Evolutionary conservation across 2,888 invertebrate genomes (phyloP), one percentile per base, ranked within the genome.

Genomic region (Lepeophtheirus nordmannii): DNA sequence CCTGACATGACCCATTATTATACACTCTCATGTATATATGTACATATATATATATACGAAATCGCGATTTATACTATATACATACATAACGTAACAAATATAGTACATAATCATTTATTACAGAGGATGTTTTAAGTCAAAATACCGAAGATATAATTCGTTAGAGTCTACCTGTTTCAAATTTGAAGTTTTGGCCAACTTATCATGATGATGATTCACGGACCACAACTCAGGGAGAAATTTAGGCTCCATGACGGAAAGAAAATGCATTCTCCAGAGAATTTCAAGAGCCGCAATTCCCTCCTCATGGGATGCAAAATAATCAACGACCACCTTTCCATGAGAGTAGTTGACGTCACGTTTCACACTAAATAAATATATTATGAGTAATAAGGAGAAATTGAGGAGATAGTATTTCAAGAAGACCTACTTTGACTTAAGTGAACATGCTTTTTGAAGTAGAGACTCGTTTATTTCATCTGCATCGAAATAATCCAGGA

Each of bases 151-250:
- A 46, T 46, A 46, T 46, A 46, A 46, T 46, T 14, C 14, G 8
- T 46, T 17, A 14, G 53, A 46, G 8, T 46, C 53, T 46, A 46
- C 17, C 17, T 17, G 1, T 5, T n/a, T 17, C 53, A n/a, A 2
- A 46, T 46, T 17, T 2, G 53, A 46, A 46, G 2, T 5, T n/a
- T 14, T 72, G 30, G 80, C 8, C 3, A 5, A n/a, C 5, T 83
- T 80, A 72, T 85, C 79, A 70, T 82, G 82, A 73, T 83, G 83
- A 74, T 86, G 85, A 70, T 80, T 82, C 23, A 86, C 77, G 37
- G 87, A 87, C 89, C 89, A 89, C 63, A 85, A 76, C 1, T 79
- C 75, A 0, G 89, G 89, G 74, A 89, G 76, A 75, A 78, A 80
- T 69, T 79, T 76, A 0, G 89, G 89, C 63, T 80, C 74, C 88